A percentile compares a stretch with the other conserved stretches of the same genome.
Evolutionary conservation across 2,888 invertebrate genomes (phyloP).

Genomic region (Drosophila neutralis): DNA sequence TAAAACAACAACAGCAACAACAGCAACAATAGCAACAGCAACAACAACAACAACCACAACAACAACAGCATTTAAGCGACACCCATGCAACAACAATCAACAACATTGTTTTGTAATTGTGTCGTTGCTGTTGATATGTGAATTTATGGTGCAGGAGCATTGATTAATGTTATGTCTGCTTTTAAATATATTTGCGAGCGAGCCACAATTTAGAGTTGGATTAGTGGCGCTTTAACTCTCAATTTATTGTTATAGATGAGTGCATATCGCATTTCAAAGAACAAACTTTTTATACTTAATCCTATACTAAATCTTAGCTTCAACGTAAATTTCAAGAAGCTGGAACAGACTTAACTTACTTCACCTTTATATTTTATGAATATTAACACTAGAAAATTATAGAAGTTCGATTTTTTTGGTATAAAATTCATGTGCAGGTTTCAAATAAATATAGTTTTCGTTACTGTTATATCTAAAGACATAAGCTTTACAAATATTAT

Average conservation of each 20-base stretch:
- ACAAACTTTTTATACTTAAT: background rate
- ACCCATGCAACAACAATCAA: constrained; percentile 25
- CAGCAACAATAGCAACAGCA: background rate
- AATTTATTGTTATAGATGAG: background rate
- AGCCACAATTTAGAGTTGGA: background rate
- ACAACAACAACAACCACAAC: constrained; percentile 16
- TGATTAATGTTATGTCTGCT: constrained; percentile 8
- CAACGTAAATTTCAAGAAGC: background rate
- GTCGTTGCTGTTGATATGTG: constrained; percentile 49
- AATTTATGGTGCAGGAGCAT: constrained; percentile 33
- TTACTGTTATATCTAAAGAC: too few species aligned
- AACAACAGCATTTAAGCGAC: constrained; percentile 19
- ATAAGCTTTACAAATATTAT: too few species aligned
- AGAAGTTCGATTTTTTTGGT: background rate
- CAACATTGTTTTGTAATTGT: constrained; percentile 58
- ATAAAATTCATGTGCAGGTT: background rate
- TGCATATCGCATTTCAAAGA: background rate
- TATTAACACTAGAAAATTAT: background rate
- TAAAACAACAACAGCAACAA: constrained; percentile 69
- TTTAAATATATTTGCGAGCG: constrained; percentile 7
- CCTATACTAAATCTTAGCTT: background rate
- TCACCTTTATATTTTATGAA: background rate
- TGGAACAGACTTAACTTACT: background rate
- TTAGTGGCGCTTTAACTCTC: background rate
- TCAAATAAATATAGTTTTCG: background rate